Evolutionary conservation across 2,797 vertebrate genomes (phyloP), one percentile per base, ranked within the genome.

Genomic region (Apogon talboti): DNA sequence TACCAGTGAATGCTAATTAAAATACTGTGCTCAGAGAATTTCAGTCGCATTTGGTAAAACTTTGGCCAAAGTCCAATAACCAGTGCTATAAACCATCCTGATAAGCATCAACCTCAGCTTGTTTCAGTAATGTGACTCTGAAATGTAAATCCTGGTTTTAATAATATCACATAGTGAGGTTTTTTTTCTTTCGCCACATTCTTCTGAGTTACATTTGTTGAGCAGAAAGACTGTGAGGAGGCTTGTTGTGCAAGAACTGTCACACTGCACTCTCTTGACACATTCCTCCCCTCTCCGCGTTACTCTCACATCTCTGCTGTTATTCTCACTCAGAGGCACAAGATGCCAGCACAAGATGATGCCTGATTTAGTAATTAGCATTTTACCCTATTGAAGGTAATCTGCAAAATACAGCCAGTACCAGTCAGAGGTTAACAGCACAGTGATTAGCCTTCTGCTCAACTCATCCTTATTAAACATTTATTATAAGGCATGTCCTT

Each of bases 231-330:
- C 51, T 71, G 43, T 67, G 60, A 73, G 66, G 68, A 46, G 51
- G 64, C 64, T 49, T 62, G 62, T 74, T 55, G 48, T 65, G 72
- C 73, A 54, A 65, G 45, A 80, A 40, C 61, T 70, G 78, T 83
- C 83, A 65, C 48, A 24, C 84, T 71, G 66, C 88, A 84, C 83
- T 73, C 71, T 70, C 74, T 69, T 21, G 78, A 83, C 85, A 91
- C 84, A 90, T 92, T 92, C 88, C 88, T 82, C 79, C 62, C 74
- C 66, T 79, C 61, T 0, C 62, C 81, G 87, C 47, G 80, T 74
- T 65, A 48, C 81, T 90, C 78, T 86, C 89, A 83, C 74, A 49
- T 79, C 71, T 76, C 70, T 81, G 82, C 67, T 65, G 71, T 46
- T 79, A 87, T 81, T 86, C 66, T 42, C 84, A 14, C 67, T 19